Percentiles rank a stretch among this genome's conserved stretches.
Conservation (phyloP, 1,140 invertebrate genomes). For the Bombus confusus region DNA sequence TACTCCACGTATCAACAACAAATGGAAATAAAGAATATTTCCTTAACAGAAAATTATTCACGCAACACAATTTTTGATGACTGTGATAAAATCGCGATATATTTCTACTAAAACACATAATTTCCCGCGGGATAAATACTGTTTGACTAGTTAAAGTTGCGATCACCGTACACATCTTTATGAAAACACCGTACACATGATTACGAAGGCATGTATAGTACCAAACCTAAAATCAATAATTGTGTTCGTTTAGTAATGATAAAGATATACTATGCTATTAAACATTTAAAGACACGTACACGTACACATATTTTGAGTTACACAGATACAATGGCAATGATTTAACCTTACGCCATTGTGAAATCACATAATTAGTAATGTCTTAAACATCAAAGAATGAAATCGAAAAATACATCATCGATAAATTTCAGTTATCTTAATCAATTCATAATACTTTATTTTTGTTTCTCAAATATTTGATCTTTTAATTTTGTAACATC, state of each 20-base stretch:
- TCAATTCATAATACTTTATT: not conserved
- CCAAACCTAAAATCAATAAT: not conserved
- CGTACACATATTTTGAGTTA: not conserved
- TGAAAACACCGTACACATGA: not conserved
- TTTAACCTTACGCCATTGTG: not conserved
- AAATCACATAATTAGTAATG: not conserved
- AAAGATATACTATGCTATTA: not conserved
- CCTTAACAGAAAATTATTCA: slow-evolving; percentile 8
- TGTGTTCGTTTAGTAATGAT: not conserved
- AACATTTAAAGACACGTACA: not conserved
- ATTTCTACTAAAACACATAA: slow-evolving; percentile 26
- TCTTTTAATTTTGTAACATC: not conserved
- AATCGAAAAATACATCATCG: not conserved
- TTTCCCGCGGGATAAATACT: slow-evolving; percentile 28
- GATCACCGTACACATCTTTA: slow-evolving; percentile 36
- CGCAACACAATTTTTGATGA: not conserved
- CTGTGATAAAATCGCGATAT: slow-evolving; percentile 16
- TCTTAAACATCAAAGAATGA: not conserved
- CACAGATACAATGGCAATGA: not conserved
- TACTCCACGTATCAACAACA: not conserved
- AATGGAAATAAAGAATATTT: slow-evolving; percentile 1
- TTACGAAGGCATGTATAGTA: not conserved
- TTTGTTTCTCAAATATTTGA: not conserved
- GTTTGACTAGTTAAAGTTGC: slow-evolving; percentile 26
- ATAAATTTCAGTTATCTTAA: not conserved